A percentile compares a stretch with the other conserved stretches of the same genome.
Evolutionary conservation across 1,140 invertebrate species (phyloP).

Genomic region (Drosophila erecta): DNA sequence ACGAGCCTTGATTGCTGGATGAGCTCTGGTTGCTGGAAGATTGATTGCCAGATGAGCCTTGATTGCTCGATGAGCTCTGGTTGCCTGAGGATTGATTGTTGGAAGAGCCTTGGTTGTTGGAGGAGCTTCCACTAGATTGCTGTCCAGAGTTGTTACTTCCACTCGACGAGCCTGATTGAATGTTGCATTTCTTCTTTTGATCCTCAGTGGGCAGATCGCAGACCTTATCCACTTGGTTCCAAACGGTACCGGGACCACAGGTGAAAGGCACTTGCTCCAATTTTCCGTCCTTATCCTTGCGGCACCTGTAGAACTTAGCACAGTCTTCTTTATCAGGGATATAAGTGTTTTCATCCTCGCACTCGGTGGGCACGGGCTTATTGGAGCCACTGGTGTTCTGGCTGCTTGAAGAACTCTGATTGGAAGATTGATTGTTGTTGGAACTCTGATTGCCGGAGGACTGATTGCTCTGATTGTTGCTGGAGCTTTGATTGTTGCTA

Average conservation of each 20-base stretch:
- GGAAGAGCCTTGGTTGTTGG: constrained; percentile 32
- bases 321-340: constrained; percentile 84
- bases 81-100: constrained; percentile 19
- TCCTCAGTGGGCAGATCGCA: constrained; percentile 87
- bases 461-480: constrained; percentile 39
- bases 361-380: constrained; percentile 82
- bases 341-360: constrained; percentile 85
- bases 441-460: constrained; percentile 54
- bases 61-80: constrained; percentile 40
- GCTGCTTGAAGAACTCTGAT: constrained; percentile 38
- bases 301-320: constrained; percentile 89
- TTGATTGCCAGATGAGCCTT: constrained; percentile 16
- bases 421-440: constrained; percentile 37
- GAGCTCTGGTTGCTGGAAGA: constrained; percentile 33
- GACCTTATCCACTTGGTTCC: constrained; percentile 85
- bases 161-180: constrained; percentile 75
- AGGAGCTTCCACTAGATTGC: constrained; percentile 33
- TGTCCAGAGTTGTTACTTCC: constrained; percentile 34
- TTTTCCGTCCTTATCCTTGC: constrained; percentile 85
- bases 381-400: constrained; percentile 39
- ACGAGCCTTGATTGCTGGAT: constrained; percentile 25
- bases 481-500: constrained; percentile 25
- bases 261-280: constrained; percentile 87
- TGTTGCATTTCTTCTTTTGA: constrained; percentile 86
- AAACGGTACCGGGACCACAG: constrained; percentile 87